These are phyloP conservation scores for Ambastaia sidthimunki DNA, from an alignment of 2,797 vertebrate species.

Conservation along the genomic window DNA sequence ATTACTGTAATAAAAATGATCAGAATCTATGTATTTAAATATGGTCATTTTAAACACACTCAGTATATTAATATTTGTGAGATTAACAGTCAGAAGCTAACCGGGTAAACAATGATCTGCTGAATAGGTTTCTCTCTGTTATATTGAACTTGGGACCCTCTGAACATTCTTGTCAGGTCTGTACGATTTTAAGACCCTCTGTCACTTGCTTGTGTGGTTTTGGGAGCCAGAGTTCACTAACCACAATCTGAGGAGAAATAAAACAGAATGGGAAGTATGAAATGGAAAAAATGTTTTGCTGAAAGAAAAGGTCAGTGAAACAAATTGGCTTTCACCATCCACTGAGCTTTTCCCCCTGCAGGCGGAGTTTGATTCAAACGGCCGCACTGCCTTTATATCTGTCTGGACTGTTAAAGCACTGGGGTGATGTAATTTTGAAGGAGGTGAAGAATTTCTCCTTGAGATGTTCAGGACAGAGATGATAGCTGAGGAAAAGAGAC, in stretches of 20 bases:
- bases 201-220: slow-evolving; percentile 53
- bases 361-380: slow-evolving; percentile 22
- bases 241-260: slow-evolving; percentile 61
- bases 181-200: neutral
- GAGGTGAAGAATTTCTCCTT: slow-evolving; percentile 10
- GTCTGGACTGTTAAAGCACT: slow-evolving; percentile 25
- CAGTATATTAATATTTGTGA: neutral
- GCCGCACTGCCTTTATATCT: slow-evolving; percentile 49
- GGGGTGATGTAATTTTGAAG: slow-evolving; percentile 25
- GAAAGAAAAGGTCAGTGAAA: slow-evolving; percentile 54
- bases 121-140: neutral
- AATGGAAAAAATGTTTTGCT: slow-evolving; percentile 64
- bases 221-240: slow-evolving; percentile 59
- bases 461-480: neutral
- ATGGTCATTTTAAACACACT: neutral
- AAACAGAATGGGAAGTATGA: slow-evolving; percentile 62
- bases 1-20: neutral
- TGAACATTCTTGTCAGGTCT: slow-evolving; percentile 8
- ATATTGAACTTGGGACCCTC: neutral
- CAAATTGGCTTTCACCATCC: slow-evolving; percentile 49
- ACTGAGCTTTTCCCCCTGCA: slow-evolving; percentile 21
- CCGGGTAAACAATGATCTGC: neutral
- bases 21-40: neutral
- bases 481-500: neutral
- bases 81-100: neutral